Evolutionary conservation across 2,113 vertebrate species (phyloP).

Genomic region (Phaethornis superciliosus): DNA sequence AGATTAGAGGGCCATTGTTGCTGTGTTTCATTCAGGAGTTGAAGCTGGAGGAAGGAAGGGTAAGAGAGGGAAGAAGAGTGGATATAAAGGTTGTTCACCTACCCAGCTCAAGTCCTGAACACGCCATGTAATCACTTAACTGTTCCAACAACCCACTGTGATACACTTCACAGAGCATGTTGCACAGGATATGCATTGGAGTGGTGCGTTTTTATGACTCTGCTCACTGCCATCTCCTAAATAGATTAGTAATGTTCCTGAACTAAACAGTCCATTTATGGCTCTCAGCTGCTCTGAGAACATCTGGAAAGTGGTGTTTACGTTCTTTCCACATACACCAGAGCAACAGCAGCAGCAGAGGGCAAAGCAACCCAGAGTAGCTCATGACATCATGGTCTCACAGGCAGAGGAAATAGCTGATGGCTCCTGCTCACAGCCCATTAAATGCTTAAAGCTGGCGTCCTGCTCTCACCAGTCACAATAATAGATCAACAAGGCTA

Average conservation of each 20-base stretch:
- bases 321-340: constrained; percentile 64
- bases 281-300: constrained; percentile 61
- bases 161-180: neutral
- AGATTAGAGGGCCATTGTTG: neutral
- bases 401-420: constrained; percentile 66
- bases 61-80: neutral
- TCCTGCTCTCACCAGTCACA: constrained; percentile 34
- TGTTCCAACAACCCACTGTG: neutral
- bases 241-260: neutral
- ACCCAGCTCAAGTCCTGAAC: neutral
- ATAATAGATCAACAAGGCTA: constrained; percentile 47
- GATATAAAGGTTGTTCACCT: neutral
- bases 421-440: constrained; percentile 46
- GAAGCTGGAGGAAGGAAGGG: neutral
- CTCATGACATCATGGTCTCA: constrained; percentile 69
- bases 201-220: neutral
- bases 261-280: constrained; percentile 53
- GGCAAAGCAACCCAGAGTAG: constrained; percentile 50
- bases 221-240: neutral
- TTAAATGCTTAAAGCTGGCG: constrained; percentile 44
- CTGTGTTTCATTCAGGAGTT: neutral
- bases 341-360: constrained; percentile 35
- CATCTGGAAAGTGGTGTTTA: constrained; percentile 71
- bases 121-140: neutral
- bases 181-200: neutral